Evolutionary conservation across 2,888 invertebrate species (phyloP).

Genomic region (Gordius sp.): DNA sequence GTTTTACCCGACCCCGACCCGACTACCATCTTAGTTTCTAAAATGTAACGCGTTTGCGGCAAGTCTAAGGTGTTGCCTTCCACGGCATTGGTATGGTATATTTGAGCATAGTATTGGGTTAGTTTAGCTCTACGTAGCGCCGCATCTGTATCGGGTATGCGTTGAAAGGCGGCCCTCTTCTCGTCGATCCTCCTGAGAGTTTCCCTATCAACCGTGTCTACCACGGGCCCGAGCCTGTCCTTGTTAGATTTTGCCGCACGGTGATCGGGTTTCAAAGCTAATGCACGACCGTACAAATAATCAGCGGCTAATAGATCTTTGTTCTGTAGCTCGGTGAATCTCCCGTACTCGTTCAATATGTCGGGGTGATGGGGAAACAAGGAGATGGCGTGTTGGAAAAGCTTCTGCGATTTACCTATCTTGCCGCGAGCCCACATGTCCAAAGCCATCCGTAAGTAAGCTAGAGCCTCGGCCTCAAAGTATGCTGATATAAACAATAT

Average conservation of each 20-base stretch:
- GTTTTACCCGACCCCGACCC: slow-evolving; percentile 78
- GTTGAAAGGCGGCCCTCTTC: slow-evolving; percentile 51
- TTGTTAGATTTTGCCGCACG: slow-evolving; percentile 35
- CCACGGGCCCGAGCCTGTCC: slow-evolving; percentile 56
- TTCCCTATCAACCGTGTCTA: slow-evolving; percentile 53
- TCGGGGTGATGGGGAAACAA: slow-evolving; percentile 72
- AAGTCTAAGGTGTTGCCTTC: slow-evolving; percentile 90
- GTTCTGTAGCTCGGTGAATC: slow-evolving; percentile 58
- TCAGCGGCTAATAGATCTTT: slow-evolving; percentile 64
- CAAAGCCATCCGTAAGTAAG: too few species aligned
- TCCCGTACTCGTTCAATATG: slow-evolving; percentile 64
- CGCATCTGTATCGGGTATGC: slow-evolving; percentile 43
- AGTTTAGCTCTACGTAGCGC: slow-evolving; percentile 61
- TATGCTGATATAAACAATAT: too few species aligned
- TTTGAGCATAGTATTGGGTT: slow-evolving; percentile 71
- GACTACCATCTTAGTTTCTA: slow-evolving; percentile 53
- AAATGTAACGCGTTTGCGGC: slow-evolving; percentile 50
- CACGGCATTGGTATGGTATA: slow-evolving; percentile 83
- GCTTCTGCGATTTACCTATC: slow-evolving; percentile 23
- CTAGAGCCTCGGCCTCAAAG: too few species aligned
- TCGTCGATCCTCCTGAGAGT: slow-evolving; percentile 51
- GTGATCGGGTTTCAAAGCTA: slow-evolving; percentile 56
- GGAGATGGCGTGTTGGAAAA: slow-evolving; percentile 52
- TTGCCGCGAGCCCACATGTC: slow-evolving; percentile 22
- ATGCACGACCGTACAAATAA: slow-evolving; percentile 52